Percentiles rank a stretch among this genome's conserved stretches.
Conservation (phyloP, 2,113 vertebrate species). For the Rhynchomys soricoides region DNA sequence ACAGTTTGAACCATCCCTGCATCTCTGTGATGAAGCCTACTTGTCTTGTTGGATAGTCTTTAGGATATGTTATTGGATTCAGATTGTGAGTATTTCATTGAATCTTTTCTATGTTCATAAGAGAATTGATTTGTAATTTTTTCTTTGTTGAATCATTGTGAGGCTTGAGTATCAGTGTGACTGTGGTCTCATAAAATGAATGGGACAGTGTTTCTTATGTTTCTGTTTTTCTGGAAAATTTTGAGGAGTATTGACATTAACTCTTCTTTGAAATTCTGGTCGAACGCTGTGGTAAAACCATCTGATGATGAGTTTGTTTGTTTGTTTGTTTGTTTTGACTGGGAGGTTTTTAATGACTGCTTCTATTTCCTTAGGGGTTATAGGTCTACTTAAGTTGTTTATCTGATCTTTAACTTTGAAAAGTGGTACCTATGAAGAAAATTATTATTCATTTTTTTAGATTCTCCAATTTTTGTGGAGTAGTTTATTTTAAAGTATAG, state of each 20-base stretch:
- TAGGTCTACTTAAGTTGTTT: neutral
- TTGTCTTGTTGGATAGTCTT: neutral
- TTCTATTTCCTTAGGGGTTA: neutral
- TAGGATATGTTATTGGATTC: neutral
- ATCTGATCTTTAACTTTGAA: neutral
- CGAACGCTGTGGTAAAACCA: neutral
- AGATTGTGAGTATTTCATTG: neutral
- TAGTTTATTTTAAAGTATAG: neutral
- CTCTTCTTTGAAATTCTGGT: neutral
- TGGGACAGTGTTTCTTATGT: neutral
- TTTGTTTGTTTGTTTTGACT: too few species aligned
- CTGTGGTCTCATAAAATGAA: neutral
- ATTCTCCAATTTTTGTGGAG: neutral
- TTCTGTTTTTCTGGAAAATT: neutral
- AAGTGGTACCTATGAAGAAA: neutral
- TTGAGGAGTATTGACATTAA: neutral
- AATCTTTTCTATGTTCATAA: neutral
- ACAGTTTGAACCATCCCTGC: neutral
- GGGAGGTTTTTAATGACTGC: neutral
- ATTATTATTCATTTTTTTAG: neutral
- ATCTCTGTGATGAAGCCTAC: neutral
- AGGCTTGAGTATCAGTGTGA: neutral
- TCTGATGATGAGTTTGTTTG: too few species aligned
- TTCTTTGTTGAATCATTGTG: neutral
- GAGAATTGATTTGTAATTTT: neutral